Evolutionary conservation across 2,888 invertebrate species (phyloP).

Genomic region (Tribolium freemani): DNA sequence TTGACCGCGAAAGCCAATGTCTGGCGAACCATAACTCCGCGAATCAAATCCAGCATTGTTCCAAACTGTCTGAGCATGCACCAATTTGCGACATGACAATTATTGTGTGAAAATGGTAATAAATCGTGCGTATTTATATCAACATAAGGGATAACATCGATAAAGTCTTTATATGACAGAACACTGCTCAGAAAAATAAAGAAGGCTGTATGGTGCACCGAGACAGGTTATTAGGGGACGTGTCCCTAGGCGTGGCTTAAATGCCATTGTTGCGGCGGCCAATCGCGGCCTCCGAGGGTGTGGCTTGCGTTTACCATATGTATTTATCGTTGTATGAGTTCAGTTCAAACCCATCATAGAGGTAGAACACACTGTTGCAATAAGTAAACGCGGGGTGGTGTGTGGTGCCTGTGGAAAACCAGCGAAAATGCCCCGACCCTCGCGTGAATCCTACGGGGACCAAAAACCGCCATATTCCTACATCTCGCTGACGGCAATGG

Average conservation of each 20-base stretch:
- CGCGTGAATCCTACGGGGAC: constrained; percentile 96
- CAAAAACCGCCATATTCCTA: constrained; percentile 99
- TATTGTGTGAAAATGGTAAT: constrained; percentile 41
- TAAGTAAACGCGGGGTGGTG: constrained; percentile 40
- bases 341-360: constrained; percentile 42
- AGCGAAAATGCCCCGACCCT: constrained; percentile 89
- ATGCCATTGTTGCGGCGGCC: constrained; percentile 41
- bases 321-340: constrained; percentile 29
- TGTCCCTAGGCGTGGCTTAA: constrained; percentile 25
- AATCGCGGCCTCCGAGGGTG: constrained; percentile 28
- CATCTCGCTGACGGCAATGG: constrained; percentile 99
- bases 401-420: constrained; percentile 23
- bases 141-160: constrained; percentile 33
- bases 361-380: constrained; percentile 37
- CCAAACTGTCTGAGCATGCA: constrained; percentile 14
- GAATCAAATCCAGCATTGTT: constrained; percentile 18
- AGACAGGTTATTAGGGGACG: constrained; percentile 39
- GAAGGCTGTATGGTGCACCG: constrained; percentile 35
- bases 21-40: constrained; percentile 32
- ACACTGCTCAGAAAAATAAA: constrained; percentile 38
- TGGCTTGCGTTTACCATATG: constrained; percentile 34
- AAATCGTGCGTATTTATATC: constrained; percentile 43
- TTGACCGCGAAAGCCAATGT: constrained; percentile 29
- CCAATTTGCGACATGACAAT: constrained; percentile 7
- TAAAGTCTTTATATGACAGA: constrained; percentile 40